These are phyloP conservation scores for Brachypalpus laphriformis DNA, from an alignment of 2,888 invertebrate genomes.

Conservation along the genomic window DNA sequence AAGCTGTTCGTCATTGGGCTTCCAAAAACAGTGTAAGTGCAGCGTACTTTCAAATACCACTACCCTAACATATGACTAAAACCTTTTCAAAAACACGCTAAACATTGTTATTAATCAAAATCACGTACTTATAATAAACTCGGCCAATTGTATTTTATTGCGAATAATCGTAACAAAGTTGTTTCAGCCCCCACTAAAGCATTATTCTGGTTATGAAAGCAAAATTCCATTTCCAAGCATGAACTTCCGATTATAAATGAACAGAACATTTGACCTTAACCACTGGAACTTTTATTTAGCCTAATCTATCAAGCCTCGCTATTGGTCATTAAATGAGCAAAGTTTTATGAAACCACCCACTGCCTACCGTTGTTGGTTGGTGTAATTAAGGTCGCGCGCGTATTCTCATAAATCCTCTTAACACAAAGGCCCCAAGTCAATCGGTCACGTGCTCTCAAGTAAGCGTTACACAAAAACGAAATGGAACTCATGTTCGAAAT, in stretches of 20 bases:
- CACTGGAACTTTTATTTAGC: constrained; percentile 44
- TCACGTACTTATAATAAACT: constrained; percentile 2
- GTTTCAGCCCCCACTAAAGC: background rate
- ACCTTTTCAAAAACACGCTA: background rate
- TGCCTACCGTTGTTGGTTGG: constrained; percentile 50
- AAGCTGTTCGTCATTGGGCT: no score
- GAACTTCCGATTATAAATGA: constrained; percentile 65
- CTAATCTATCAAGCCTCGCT: constrained; percentile 64
- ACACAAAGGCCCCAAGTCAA: constrained; percentile 49
- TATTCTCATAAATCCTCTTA: constrained; percentile 66
- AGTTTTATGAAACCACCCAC: constrained; percentile 51
- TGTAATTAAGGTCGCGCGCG: constrained; percentile 66
- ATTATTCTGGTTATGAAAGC: constrained; percentile 16
- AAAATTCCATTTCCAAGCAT: constrained; percentile 49
- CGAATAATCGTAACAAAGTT: constrained; percentile 45
- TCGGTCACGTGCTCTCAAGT: constrained; percentile 63
- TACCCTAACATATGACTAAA: no score
- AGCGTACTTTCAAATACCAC: no score
- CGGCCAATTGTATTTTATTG: background rate
- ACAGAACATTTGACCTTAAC: constrained; percentile 60
- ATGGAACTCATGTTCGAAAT: constrained; percentile 48
- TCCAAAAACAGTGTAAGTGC: no score
- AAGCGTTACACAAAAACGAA: constrained; percentile 61
- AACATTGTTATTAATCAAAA: constrained; percentile 29
- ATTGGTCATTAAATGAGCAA: constrained; percentile 69